Base-by-base conservation (phyloP, 2,888 invertebrate species). In the Drosophila yooni region DNA sequence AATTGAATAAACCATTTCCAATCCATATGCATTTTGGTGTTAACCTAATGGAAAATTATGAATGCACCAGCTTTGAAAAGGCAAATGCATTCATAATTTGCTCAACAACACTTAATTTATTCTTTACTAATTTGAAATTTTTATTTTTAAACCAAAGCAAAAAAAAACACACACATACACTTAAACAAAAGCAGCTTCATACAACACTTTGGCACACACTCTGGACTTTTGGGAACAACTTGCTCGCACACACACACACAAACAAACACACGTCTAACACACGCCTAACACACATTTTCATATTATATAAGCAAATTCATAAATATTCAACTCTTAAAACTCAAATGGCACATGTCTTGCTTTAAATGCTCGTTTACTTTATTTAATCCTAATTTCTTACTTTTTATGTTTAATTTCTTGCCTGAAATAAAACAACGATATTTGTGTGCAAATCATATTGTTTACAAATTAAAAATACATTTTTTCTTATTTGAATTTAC, bases 151-250 rank as follows among this genome's bases (percentile, higher is more conserved):
- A 84, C 54, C 73, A 76, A 82, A 84, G 80, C 77, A 62, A 51
- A 67, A 56, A 52, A 8, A 38, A 43, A 13, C 10, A 43, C 13
- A 21, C 15, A 27, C 40, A 50, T 52, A 58, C 40, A 70, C n/a
- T n/a, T 29, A 64, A 64, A 31, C 18, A 38, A 69, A 56, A 60
- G 40, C 73, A 59, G 59, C 77, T 60, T 54, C 71, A 57, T 68
- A 74, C 84, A 68, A 34, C 33, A 50, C 34, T 57, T 70, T 56
- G 87, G 74, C 81, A 69, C 78, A 72, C 64, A 62, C 68, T 65
- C 88, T 89, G 85, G 85, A 86, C 85, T 63, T 67, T 82, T 82
- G 90, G 90, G 76, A 77, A 74, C 77, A 69, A 60, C 59, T 43
- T 66, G 61, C 68, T 53, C 70, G 40, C 60, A 81, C 60, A 70